Conservation (phyloP, 2,113 vertebrate genomes). For the Chaetodon auriga region DNA sequence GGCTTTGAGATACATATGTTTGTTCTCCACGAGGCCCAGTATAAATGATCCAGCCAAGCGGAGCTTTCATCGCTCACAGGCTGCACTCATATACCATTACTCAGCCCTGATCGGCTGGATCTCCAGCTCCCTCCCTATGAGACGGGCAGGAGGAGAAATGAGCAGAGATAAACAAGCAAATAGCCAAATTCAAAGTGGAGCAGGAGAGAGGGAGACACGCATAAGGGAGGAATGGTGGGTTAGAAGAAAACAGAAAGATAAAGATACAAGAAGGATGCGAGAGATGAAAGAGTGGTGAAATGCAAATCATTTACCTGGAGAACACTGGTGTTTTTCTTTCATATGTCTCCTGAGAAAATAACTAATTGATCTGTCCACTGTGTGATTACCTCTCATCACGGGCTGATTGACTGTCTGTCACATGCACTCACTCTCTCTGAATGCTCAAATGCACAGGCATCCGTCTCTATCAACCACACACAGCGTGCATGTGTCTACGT, state of each 20-base stretch:
- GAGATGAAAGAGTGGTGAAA: conserved; percentile 61
- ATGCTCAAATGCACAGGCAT: conserved; percentile 72
- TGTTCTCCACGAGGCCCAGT: conserved; percentile 42
- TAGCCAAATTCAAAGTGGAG: conserved; percentile 66
- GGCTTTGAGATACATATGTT: conserved; percentile 71
- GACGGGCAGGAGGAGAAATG: conserved; percentile 65
- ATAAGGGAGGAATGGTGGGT: conserved; percentile 22
- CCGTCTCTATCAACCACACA: conserved; percentile 66
- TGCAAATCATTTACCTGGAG: conserved; percentile 72
- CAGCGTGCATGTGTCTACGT: neutral
- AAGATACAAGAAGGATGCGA: conserved; percentile 57
- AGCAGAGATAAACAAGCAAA: conserved; percentile 75
- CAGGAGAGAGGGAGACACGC: conserved; percentile 45
- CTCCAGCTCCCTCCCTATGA: conserved; percentile 68
- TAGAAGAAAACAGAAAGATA: conserved; percentile 40
- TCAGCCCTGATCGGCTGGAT: conserved; percentile 74
- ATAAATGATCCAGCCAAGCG: conserved; percentile 71
- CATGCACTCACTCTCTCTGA: conserved; percentile 61
- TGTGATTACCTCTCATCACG: conserved; percentile 82
- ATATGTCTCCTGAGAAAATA: conserved; percentile 72
- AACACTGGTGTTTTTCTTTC: conserved; percentile 62
- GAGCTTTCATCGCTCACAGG: conserved; percentile 70
- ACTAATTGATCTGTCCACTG: conserved; percentile 81
- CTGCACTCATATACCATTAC: conserved; percentile 71
- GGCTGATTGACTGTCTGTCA: conserved; percentile 84